These are phyloP conservation scores for Mormyrus iriodes DNA, from an alignment of 2,113 vertebrate species.

Conservation along the genomic window DNA sequence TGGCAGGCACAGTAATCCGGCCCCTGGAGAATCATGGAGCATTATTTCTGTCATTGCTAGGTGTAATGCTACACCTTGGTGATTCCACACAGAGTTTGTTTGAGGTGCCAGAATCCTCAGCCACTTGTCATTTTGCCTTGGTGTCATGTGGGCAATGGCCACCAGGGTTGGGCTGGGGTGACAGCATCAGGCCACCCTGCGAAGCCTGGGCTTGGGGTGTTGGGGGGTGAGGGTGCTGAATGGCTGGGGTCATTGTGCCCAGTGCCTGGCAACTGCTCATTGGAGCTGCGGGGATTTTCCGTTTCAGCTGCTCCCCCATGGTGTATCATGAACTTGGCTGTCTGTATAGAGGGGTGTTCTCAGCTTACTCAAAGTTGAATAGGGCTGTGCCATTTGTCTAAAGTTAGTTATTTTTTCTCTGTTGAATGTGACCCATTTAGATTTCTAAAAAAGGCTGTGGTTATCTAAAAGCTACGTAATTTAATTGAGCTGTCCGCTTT, in stretches of 20 bases:
- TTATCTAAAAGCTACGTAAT: background rate
- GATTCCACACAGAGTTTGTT: background rate
- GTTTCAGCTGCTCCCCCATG: background rate
- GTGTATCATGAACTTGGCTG: background rate
- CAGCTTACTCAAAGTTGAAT: background rate
- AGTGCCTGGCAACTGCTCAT: background rate
- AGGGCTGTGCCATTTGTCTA: background rate
- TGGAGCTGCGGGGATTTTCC: background rate
- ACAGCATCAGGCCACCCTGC: background rate
- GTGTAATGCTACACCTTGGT: background rate
- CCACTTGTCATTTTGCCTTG: background rate
- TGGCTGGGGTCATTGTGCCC: background rate
- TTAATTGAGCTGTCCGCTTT: background rate
- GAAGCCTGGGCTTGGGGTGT: background rate
- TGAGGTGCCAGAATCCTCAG: background rate
- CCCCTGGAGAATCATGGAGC: background rate
- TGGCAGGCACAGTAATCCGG: background rate
- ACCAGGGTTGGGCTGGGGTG: background rate
- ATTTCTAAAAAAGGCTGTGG: background rate
- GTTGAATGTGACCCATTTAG: background rate
- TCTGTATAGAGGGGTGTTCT: background rate
- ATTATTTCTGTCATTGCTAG: background rate
- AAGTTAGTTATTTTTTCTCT: background rate
- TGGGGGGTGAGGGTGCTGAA: background rate
- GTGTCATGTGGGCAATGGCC: background rate